Conservation (phyloP, 2,888 invertebrate genomes). For the Leucophora obtusa region DNA sequence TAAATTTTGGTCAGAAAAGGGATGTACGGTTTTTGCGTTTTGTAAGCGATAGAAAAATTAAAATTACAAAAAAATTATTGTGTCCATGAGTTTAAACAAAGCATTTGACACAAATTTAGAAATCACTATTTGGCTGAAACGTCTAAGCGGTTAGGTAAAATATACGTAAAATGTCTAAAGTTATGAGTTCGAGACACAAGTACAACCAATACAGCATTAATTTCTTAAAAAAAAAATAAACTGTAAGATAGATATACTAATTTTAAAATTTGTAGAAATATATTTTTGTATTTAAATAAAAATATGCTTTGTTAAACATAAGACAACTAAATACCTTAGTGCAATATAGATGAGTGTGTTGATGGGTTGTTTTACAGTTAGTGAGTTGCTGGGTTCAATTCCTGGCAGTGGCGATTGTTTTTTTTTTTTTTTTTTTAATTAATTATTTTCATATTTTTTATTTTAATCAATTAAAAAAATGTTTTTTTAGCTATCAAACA, state of each 20-base stretch:
- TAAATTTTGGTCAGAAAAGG: too few relatives aligned
- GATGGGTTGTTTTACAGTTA: background rate
- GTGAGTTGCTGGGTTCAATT: conserved; percentile 50
- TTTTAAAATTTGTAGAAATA: background rate
- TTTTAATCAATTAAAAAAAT: background rate
- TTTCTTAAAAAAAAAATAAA: background rate
- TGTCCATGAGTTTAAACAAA: background rate
- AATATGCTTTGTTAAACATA: background rate
- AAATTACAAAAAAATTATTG: background rate
- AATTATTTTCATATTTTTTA: conserved; percentile 12
- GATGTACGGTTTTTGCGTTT: too few relatives aligned
- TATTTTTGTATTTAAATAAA: background rate
- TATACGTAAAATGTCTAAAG: background rate
- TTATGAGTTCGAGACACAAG: background rate
- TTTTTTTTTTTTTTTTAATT: too few relatives aligned
- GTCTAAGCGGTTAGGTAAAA: background rate
- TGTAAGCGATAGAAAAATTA: too few relatives aligned
- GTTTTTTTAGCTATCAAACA: conserved; percentile 37
- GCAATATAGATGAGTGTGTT: conserved; percentile 11
- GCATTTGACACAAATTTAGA: background rate
- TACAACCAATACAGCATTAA: background rate
- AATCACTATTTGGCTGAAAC: background rate
- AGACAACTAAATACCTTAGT: background rate
- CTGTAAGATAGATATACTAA: background rate
- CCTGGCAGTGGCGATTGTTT: background rate